Conservation (phyloP, 2,113 vertebrate species). For the Motacilla tschutschensis region DNA sequence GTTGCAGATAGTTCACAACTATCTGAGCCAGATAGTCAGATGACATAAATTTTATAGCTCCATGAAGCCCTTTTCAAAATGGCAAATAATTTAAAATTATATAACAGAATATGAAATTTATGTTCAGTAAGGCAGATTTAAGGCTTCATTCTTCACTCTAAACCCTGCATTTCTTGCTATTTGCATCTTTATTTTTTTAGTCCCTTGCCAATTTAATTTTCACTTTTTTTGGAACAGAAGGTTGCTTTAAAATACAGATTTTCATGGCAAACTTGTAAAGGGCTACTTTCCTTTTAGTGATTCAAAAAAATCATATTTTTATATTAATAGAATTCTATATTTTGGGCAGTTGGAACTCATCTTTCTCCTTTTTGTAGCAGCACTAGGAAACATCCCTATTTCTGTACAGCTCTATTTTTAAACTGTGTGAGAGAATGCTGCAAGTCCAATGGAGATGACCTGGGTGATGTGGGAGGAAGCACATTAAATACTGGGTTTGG, state of each 20-base stretch:
- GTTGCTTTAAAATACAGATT: not conserved
- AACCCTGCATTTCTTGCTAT: not conserved
- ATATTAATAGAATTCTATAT: not conserved
- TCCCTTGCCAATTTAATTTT: not conserved
- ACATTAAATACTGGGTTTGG: not conserved
- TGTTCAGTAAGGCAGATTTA: not conserved
- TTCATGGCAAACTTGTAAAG: not conserved
- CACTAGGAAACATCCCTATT: not conserved
- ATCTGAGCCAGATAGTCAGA: not conserved
- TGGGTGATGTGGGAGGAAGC: not conserved
- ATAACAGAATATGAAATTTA: not conserved
- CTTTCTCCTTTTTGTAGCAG: not conserved
- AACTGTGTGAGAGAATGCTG: not conserved
- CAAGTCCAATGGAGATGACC: not conserved
- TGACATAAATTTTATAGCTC: not conserved
- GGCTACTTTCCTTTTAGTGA: not conserved
- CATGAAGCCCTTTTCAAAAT: not conserved
- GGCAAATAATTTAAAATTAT: not conserved
- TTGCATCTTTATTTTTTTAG: not conserved
- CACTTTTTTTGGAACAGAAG: not conserved
- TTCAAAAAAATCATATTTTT: not conserved
- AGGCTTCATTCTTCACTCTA: not conserved
- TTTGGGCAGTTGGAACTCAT: not conserved
- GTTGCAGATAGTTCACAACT: not conserved
- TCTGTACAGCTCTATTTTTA: not conserved